Evolutionary conservation across 2,797 vertebrate genomes (phyloP), one percentile per base, ranked within the genome.

Genomic region (Coreius guichenoti): DNA sequence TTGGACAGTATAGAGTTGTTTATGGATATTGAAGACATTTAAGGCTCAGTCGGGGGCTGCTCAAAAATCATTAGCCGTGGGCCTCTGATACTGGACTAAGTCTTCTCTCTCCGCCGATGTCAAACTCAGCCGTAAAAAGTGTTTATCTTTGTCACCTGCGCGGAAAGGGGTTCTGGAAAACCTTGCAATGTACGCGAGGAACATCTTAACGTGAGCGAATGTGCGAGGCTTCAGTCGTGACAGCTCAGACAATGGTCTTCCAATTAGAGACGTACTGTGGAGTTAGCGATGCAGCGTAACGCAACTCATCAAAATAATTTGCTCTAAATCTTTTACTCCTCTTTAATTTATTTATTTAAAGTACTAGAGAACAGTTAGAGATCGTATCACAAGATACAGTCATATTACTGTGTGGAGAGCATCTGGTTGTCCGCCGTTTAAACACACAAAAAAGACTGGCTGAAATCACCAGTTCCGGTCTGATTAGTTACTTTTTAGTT

Each of bases 1-100:
- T 99, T 99, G 98, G 98, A 97, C 95, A 92, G 96, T 95, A 97
- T 97, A 95, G 97, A 98, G 96, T 98, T 98, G 98, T 99, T 99
- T 99, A 98, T 99, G 97, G 97, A 96, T 96, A 97, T 96, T 93
- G 96, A 94, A 96, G 96, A 97, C 97, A 97, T 98, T 98, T 97
- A 98, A 97, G 96, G 97, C 97, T 96, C 97, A 84, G 97, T 95
- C 96, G 96, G 97, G 97, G 97, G 97, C 96, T 96, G 96, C 95
- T 98, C 96, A 96, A 95, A 97, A 98, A 98, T 97, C 96, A 95
- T 99, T 98, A 98, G 96, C 95, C 92, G 96, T 92, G 96, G 96
- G 96, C 96, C 96, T 96, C 96, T 93, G 95, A 95, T 96, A 96
- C 96, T 90, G 95, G 95, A 93, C 95, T 97, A 97, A 97, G 97